Percentiles rank a stretch among this genome's conserved stretches.
Conservation (phyloP, 2,113 vertebrate genomes). For the Corapipo altera region DNA sequence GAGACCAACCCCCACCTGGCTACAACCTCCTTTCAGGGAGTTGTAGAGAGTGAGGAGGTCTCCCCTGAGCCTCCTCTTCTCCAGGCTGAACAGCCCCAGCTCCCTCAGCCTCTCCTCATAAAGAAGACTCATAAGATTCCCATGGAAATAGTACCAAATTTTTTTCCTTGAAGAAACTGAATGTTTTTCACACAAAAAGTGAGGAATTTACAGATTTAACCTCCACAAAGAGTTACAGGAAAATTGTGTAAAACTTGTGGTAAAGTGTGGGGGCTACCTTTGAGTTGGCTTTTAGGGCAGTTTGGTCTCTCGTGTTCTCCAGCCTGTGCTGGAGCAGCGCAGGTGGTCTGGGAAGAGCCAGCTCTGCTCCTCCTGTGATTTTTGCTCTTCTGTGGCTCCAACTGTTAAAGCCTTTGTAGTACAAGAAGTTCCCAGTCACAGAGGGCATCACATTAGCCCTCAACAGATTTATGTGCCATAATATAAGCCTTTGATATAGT, state of each 20-base stretch:
- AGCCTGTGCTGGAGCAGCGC: background rate
- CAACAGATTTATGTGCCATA: background rate
- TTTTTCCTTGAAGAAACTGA: background rate
- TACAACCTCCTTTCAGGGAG: too few species aligned
- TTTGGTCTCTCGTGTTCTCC: background rate
- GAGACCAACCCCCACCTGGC: too few species aligned
- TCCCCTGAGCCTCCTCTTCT: too few species aligned
- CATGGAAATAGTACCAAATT: background rate
- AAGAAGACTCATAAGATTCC: background rate
- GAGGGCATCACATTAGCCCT: background rate
- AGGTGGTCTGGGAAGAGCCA: background rate
- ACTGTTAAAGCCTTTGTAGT: background rate
- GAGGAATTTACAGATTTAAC: background rate
- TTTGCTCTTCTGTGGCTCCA: background rate
- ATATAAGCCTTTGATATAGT: background rate
- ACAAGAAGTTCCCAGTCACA: background rate
- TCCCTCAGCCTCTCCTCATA: too few species aligned
- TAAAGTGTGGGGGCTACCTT: background rate
- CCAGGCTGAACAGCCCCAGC: too few species aligned
- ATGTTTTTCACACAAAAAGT: background rate
- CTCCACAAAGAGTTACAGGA: rapidly evolving
- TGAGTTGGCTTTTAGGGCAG: background rate
- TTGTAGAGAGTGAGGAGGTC: too few species aligned
- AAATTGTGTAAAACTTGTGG: background rate
- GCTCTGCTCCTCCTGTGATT: background rate